Base-by-base conservation (phyloP, 2,888 invertebrate genomes). In the Copidosoma aretas region DNA sequence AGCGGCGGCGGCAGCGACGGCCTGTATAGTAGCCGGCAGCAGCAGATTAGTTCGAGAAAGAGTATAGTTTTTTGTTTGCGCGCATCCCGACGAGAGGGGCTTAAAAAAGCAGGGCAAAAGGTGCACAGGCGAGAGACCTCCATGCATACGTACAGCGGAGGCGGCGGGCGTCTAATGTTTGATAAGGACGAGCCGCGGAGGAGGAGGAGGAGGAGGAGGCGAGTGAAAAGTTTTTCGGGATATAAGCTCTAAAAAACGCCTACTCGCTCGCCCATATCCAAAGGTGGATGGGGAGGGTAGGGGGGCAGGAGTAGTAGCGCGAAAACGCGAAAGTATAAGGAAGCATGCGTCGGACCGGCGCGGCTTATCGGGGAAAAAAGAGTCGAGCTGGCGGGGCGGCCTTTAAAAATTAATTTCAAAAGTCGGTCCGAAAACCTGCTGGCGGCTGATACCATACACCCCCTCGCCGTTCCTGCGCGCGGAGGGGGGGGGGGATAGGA, bases 401-500 rank as follows among this genome's bases (percentile, higher is more conserved):
- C 75, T 78, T 80, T 80, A 80, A 79, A 80, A 80, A 79, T 81
- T 80, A 77, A 81, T 81, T 79, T 79, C 71, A 64, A 76, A 80
- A 81, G 79, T 80, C 80, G 64, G 71, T 64, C n/a, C n/a, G 73
- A 61, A 71, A 32, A 57, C 60, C 14, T 17, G 43, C 43, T 46
- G 2, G 43, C 43, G 14, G 43, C 43, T 46, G 43, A 46, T 46
- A 46, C 2, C 43, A 12, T 3, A 2, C 15, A 12, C 2, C 15
- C 15, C 8, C 17, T 46, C 43, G 43, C 17, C 43, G 71, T 53
- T 51, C 21, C 54, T 58, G 52, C 62, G 24, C n/a, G n/a, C n/a
- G n/a, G n/a, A n/a, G n/a, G n/a, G 62, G 69, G 15, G 64, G 57
- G 46, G 14, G 43, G 61, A 60, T 71, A 70, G 73, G 66, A 65